Conservation (phyloP, 2,888 invertebrate genomes). For the Steinernema carpocapsae region DNA sequence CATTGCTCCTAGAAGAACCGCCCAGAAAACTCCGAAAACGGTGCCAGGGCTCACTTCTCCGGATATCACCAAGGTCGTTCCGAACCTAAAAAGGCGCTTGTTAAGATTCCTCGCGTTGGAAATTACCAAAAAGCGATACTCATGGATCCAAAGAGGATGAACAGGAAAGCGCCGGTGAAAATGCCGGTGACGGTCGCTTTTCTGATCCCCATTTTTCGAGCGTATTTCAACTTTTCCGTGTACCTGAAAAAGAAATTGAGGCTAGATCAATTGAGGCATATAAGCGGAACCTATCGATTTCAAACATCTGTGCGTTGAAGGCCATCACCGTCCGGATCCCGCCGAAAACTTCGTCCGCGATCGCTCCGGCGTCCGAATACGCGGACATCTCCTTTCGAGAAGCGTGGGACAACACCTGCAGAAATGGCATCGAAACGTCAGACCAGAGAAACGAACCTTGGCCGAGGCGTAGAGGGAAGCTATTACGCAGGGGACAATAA, state of each 20-base stretch:
- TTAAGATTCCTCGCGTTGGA: no score
- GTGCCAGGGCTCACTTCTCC: constrained; percentile 56
- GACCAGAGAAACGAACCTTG: constrained; percentile 59
- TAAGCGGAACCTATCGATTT: constrained; percentile 36
- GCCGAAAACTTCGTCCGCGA: constrained; percentile 69
- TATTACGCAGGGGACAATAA: constrained; percentile 67
- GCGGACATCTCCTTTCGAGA: constrained; percentile 70
- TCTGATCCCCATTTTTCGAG: constrained; percentile 45
- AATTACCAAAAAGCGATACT: constrained; percentile 65
- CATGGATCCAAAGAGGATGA: constrained; percentile 70
- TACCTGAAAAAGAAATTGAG: constrained; percentile 36
- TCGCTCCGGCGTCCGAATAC: constrained; percentile 68
- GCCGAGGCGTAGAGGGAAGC: constrained; percentile 69
- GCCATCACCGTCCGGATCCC: constrained; percentile 59
- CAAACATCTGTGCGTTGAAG: constrained; percentile 53
- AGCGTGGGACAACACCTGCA: constrained; percentile 70
- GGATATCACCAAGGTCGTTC: constrained; percentile 49
- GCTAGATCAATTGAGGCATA: background rate
- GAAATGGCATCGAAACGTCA: background rate
- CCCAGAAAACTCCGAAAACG: constrained; percentile 63
- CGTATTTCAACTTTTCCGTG: constrained; percentile 39
- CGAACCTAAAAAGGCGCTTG: constrained; percentile 53
- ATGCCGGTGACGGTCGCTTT: constrained; percentile 47
- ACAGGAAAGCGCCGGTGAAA: constrained; percentile 54
- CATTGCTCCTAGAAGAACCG: constrained; percentile 69